Percentiles rank a stretch among this genome's conserved stretches.
Evolutionary conservation across 2,888 invertebrate genomes (phyloP).

Genomic region (Macrophya annulata): DNA sequence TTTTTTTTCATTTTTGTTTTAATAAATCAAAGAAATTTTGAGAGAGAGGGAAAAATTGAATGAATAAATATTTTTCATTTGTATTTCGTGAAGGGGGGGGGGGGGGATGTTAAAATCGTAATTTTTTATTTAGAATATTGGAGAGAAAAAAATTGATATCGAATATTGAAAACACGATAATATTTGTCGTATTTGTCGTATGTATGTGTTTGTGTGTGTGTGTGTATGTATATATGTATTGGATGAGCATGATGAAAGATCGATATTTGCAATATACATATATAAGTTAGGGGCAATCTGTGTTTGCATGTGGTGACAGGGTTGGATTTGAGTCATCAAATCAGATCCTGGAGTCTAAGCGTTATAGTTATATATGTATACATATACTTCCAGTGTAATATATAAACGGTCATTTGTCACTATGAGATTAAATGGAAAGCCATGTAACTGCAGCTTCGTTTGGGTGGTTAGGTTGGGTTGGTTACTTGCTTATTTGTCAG

Average conservation of each 20-base stretch:
- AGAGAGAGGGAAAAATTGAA: too few species aligned
- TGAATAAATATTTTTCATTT: too few species aligned
- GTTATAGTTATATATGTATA: not conserved
- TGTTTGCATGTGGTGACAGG: conserved; percentile 76
- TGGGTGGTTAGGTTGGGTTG: not conserved
- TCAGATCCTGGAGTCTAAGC: conserved; percentile 65
- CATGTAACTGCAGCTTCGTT: conserved; percentile 66
- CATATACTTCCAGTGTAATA: not conserved
- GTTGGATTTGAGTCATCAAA: conserved; percentile 76
- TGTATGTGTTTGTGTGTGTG: too few species aligned
- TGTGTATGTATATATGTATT: too few species aligned
- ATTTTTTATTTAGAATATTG: too few species aligned
- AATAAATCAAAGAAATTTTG: not conserved
- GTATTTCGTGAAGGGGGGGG: too few species aligned
- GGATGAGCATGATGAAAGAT: conserved; percentile 33
- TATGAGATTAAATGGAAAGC: conserved; percentile 76
- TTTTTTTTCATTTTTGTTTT: too few species aligned
- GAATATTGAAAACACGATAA: too few species aligned
- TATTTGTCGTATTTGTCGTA: too few species aligned
- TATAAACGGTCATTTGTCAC: conserved; percentile 74
- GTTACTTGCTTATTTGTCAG: conserved; percentile 1
- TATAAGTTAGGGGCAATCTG: conserved; percentile 66
- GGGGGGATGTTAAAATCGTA: too few species aligned
- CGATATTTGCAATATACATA: conserved; percentile 66
- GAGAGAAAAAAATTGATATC: too few species aligned